Percentiles rank a stretch among this genome's conserved stretches.
phyloP scores from a whole-genome alignment of 2,113 vertebrate genomes.

The Rhagologus leucostigma region DNA sequence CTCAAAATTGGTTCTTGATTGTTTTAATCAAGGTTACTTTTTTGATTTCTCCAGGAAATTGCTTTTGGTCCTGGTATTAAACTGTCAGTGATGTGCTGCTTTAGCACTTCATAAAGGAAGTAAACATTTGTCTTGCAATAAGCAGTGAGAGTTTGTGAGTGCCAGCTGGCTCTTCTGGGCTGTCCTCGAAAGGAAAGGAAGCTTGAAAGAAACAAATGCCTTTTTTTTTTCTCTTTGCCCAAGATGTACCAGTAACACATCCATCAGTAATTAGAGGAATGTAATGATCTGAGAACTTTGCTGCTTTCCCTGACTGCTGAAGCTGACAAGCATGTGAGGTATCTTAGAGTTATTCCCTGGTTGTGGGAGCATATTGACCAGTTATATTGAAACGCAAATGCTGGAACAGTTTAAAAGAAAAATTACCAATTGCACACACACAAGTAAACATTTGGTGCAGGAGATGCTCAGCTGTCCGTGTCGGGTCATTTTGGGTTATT shows the following conservation, averaged over 20 bases:
- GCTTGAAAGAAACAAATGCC: neutral
- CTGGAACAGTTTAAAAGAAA: neutral
- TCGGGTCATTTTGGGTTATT: neutral
- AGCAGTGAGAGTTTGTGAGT: slow-evolving; percentile 1
- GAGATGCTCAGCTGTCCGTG: neutral
- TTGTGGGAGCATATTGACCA: neutral
- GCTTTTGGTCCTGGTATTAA: slow-evolving; percentile 15
- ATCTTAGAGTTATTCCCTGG: neutral
- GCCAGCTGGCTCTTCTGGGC: slow-evolving; percentile 32
- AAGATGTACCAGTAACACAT: neutral
- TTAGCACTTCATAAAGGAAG: slow-evolving; percentile 53
- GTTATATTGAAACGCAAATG: neutral
- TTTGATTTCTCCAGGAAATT: slow-evolving; percentile 37
- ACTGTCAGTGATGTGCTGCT: slow-evolving; percentile 33
- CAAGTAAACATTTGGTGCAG: neutral
- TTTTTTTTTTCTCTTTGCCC: neutral
- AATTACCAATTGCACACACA: fast-evolving
- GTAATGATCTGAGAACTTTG: neutral
- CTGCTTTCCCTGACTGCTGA: neutral
- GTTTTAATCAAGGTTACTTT: slow-evolving; percentile 14
- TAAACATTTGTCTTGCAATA: slow-evolving; percentile 54
- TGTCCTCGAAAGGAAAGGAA: neutral
- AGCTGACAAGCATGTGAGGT: neutral
- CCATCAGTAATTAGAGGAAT: neutral
- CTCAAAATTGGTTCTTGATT: neutral